phyloP scores from a whole-genome alignment of 2,888 invertebrate species.

The Rhynchonema sp. region DNA sequence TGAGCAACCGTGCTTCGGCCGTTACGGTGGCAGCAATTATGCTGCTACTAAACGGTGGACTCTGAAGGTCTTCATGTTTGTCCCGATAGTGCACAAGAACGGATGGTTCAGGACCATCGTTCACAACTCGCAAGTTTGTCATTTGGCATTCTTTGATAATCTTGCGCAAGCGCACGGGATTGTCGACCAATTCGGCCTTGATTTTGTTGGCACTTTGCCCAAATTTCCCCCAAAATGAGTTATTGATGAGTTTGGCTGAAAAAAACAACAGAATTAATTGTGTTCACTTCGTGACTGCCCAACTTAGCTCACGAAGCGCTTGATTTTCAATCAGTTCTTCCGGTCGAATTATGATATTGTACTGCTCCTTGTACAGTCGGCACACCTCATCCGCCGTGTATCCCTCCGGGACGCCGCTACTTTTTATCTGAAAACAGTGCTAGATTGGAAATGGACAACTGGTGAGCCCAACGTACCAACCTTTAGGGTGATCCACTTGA shows the following conservation, averaged over 20 bases:
- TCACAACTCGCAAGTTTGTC: neutral
- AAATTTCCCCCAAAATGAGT: neutral
- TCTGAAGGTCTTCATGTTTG: neutral
- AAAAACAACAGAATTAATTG: too few relatives aligned
- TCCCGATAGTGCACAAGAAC: neutral
- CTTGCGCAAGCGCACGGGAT: neutral
- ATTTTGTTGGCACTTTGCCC: neutral
- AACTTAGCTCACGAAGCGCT: too few relatives aligned
- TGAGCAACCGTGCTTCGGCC: neutral
- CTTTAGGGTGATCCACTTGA: neutral
- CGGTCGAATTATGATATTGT: too few relatives aligned
- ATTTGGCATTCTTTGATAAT: neutral
- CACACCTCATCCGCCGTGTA: too few relatives aligned
- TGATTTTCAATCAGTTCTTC: too few relatives aligned
- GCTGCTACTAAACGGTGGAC: neutral
- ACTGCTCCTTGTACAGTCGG: too few relatives aligned
- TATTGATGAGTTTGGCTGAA: neutral
- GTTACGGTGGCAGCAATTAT: neutral
- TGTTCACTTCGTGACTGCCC: too few relatives aligned
- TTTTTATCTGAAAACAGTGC: neutral
- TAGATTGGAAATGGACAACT: neutral
- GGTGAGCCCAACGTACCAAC: neutral
- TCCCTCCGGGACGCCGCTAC: too few relatives aligned
- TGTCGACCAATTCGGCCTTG: neutral
- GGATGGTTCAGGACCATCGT: neutral